Conservation (phyloP, 2,797 vertebrate species). For the Sebastes oblongus region DNA sequence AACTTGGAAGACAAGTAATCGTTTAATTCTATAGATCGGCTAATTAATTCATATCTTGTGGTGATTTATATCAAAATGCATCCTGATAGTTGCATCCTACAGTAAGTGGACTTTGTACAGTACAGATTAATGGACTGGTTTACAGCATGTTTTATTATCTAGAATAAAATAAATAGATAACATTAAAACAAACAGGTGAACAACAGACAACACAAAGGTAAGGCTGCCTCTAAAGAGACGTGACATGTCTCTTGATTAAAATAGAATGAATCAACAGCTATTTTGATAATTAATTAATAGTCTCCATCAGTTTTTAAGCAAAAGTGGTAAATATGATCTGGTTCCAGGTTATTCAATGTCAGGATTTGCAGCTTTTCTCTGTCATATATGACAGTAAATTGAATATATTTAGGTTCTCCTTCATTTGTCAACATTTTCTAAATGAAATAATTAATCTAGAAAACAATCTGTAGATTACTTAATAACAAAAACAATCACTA, state of each 20-base stretch:
- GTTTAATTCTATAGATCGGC: neutral
- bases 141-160: neutral
- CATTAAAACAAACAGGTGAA: neutral
- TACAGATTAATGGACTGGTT: neutral
- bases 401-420: neutral
- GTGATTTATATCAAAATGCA: neutral
- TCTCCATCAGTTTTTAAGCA: neutral
- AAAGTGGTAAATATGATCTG: neutral
- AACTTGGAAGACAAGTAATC: neutral
- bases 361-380: neutral
- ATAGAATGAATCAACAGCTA: neutral
- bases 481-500: too few relatives aligned
- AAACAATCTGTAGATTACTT: neutral
- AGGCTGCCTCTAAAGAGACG: neutral
- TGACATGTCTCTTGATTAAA: too few relatives aligned
- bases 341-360: too few relatives aligned
- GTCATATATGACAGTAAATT: neutral
- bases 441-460: neutral
- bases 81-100: neutral
- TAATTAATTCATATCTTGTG: neutral
- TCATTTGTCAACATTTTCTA: too few relatives aligned
- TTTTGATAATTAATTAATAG: neutral
- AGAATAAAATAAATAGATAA: too few relatives aligned
- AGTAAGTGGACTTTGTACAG: too few relatives aligned
- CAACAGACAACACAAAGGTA: neutral